phyloP scores from a whole-genome alignment of 2,888 invertebrate genomes.

The Limulus polyphemus region DNA sequence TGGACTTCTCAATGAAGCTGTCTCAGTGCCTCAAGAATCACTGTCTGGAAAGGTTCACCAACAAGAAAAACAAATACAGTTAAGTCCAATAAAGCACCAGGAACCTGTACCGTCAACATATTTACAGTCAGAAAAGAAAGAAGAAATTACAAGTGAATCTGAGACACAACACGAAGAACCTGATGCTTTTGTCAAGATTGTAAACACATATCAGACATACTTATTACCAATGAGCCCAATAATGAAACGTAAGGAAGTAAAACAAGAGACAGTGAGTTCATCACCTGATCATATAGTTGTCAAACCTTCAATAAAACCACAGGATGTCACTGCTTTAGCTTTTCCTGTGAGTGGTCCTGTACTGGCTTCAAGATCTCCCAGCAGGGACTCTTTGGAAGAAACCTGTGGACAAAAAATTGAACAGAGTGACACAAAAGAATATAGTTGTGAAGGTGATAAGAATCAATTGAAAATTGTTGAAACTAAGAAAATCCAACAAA shows the following conservation, averaged over 20 bases:
- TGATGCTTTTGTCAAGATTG: not conserved
- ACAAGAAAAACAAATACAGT: too few relatives aligned
- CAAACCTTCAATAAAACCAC: slow-evolving; percentile 20
- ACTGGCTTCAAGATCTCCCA: too few relatives aligned
- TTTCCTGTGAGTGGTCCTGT: slow-evolving; percentile 3
- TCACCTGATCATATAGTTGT: slow-evolving; percentile 10
- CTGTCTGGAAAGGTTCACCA: too few relatives aligned
- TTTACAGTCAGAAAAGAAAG: too few relatives aligned
- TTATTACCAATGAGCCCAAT: slow-evolving; percentile 25
- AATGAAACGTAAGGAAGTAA: slow-evolving; percentile 27
- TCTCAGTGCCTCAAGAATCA: not conserved
- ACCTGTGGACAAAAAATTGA: too few relatives aligned
- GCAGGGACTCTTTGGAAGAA: too few relatives aligned
- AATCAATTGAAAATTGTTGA: not conserved
- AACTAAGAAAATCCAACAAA: too few relatives aligned
- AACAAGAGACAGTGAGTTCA: slow-evolving; percentile 28
- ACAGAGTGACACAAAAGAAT: not conserved
- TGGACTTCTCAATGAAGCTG: not conserved
- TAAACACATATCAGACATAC: too few relatives aligned
- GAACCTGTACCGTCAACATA: too few relatives aligned
- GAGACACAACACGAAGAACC: not conserved
- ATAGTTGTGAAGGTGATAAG: not conserved
- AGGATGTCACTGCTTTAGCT: slow-evolving; percentile 20
- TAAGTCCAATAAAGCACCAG: too few relatives aligned
- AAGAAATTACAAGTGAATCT: too few relatives aligned